Evolutionary conservation across 2,888 invertebrate genomes (phyloP), one percentile per base, ranked within the genome.

Genomic region (Microdon myrmicae): DNA sequence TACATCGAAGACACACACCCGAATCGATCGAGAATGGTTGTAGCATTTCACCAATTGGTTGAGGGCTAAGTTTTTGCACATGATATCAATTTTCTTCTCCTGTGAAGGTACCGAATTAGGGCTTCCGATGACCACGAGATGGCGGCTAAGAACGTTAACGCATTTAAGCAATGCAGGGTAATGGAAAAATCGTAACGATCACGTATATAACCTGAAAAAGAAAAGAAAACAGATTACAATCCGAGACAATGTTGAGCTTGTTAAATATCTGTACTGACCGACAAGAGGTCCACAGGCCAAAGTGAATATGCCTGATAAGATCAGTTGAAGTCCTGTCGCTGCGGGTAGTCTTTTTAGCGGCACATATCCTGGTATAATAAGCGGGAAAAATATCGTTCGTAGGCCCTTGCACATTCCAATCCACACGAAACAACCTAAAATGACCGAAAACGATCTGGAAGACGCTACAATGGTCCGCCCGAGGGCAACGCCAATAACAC

Each of bases 371-470:
- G 89, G 89, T 69, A 90, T 87, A 7, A 89, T 87, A 3, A 90
- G 76, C 0, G 88, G 87, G 85, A 89, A 87, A 71, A 89, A 89
- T 4, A 90, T 87, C 3, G 89, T 89, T 47, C 89, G 81, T 1
- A 90, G 75, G 0, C 87, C 89, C 78, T 89, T 90, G 12, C 87
- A 88, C 53, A 86, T 83, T 0, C 90, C 90, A 61, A 89, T 85
- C 67, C 87, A 82, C 1, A 85, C 82, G 19, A 87, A 86, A 8
- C 87, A 83, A 9, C 82, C 67, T 14, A 89, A 72, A 0, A 86
- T 81, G 1, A 85, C 77, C 7, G 73, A 71, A 71, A 83, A 87
- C 7, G 82, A 81, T 66, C 84, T 83, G 19, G 84, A 83, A 70
- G 86, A 83, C 2, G 88, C 86, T 49, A 89, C 78, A 45, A 73